Evolutionary conservation across 2,797 vertebrate species (phyloP).

Genomic region (Gephyroberyx darwinii): DNA sequence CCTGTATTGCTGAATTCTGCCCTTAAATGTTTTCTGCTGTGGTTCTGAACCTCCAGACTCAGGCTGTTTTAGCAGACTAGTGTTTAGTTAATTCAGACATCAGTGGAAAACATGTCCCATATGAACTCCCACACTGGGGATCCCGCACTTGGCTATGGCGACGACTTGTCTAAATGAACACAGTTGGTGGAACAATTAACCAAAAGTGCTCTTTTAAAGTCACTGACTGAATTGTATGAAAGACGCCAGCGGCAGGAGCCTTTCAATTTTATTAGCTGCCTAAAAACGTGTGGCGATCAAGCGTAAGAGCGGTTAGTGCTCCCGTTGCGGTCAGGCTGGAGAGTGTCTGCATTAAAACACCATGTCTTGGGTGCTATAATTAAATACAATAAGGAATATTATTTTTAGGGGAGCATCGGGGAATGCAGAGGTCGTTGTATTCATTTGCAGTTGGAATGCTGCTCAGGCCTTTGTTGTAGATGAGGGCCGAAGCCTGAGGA

Average conservation of each 20-base stretch:
- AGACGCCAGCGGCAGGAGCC: constrained; percentile 29
- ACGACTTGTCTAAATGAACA: constrained; percentile 58
- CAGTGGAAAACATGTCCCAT: constrained; percentile 39
- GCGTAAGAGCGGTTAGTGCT: constrained; percentile 29
- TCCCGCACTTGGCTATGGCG: constrained; percentile 26
- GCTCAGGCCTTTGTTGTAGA: constrained; percentile 45
- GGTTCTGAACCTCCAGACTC: not conserved
- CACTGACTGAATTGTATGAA: constrained; percentile 51
- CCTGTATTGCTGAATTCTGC: not conserved
- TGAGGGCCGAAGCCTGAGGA: constrained; percentile 40
- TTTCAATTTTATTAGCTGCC: constrained; percentile 50
- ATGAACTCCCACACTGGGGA: constrained; percentile 26
- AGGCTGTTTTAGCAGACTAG: constrained; percentile 26
- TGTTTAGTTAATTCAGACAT: constrained; percentile 39
- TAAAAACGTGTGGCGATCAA: constrained; percentile 55
- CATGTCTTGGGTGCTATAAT: constrained; percentile 50
- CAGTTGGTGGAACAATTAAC: constrained; percentile 49
- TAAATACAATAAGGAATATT: constrained; percentile 64
- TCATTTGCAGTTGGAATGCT: constrained; percentile 59
- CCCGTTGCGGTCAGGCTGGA: constrained; percentile 33
- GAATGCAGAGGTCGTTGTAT: constrained; percentile 58
- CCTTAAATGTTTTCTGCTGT: not conserved
- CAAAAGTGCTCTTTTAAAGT: constrained; percentile 44
- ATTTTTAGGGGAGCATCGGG: constrained; percentile 64
- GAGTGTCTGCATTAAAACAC: constrained; percentile 51